These are phyloP conservation scores for Drosophila pandora DNA, from an alignment of 1,140 invertebrate genomes.

Conservation along the genomic window DNA sequence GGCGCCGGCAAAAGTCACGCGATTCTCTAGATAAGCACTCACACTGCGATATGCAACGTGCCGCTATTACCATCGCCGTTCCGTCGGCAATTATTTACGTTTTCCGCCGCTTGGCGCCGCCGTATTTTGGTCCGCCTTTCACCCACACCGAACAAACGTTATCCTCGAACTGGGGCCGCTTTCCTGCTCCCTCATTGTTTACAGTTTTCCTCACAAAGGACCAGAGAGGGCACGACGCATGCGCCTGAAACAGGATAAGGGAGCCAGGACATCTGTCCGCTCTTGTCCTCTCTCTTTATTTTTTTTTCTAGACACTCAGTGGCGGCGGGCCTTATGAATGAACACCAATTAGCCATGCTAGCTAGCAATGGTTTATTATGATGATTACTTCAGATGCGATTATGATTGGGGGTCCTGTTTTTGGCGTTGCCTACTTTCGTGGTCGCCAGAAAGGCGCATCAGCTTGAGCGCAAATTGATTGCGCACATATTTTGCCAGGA, in stretches of 20 bases:
- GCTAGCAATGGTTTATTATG: slow-evolving; percentile 52
- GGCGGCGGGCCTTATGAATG: slow-evolving; percentile 55
- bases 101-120: neutral
- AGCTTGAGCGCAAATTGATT: slow-evolving; percentile 53
- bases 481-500: slow-evolving; percentile 39
- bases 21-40: slow-evolving; percentile 51
- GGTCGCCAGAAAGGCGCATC: slow-evolving; percentile 7
- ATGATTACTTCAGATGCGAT: slow-evolving; percentile 45
- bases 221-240: slow-evolving; percentile 17
- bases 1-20: slow-evolving; percentile 55
- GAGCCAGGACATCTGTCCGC: neutral
- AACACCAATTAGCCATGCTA: slow-evolving; percentile 62
- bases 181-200: slow-evolving; percentile 37
- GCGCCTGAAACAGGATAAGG: slow-evolving; percentile 4
- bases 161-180: slow-evolving; percentile 60
- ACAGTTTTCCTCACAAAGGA: slow-evolving; percentile 19
- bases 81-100: slow-evolving; percentile 35
- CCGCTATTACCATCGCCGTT: slow-evolving; percentile 14
- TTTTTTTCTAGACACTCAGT: neutral
- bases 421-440: slow-evolving; percentile 12
- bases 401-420: slow-evolving; percentile 37
- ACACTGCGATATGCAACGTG: slow-evolving; percentile 14
- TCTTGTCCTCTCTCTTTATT: neutral
- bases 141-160: slow-evolving; percentile 26
- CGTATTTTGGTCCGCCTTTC: neutral